Percentiles rank a stretch among this genome's conserved stretches.
These are phyloP conservation scores for Drosophila neotestacea DNA, from an alignment of 2,888 invertebrate species.

Conservation along the genomic window DNA sequence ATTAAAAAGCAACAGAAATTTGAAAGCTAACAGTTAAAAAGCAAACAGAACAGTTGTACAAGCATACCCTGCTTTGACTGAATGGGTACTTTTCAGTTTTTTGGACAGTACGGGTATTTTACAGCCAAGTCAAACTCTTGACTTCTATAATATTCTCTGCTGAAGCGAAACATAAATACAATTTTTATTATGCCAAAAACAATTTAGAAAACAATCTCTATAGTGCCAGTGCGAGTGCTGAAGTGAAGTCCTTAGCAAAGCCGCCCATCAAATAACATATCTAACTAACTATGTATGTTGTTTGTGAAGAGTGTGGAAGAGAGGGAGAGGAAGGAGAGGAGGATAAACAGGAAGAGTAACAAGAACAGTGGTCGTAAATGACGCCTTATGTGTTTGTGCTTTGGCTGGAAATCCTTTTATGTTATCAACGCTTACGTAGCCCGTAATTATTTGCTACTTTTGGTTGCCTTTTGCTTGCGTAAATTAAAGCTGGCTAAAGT, in stretches of 20 bases:
- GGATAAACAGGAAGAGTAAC: slow-evolving; percentile 17
- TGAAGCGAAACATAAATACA: slow-evolving; percentile 39
- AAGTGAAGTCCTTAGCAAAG: slow-evolving; percentile 43
- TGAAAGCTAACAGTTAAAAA: background rate
- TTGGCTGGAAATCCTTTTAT: slow-evolving; percentile 72
- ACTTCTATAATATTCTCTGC: background rate
- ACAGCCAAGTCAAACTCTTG: background rate
- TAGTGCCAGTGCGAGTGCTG: slow-evolving; percentile 30
- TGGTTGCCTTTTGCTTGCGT: slow-evolving; percentile 58
- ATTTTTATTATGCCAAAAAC: slow-evolving; percentile 61
- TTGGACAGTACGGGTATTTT: background rate
- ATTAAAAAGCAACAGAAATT: background rate
- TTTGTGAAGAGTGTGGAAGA: background rate
- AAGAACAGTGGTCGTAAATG: slow-evolving; percentile 44
- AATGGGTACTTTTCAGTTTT: too few species aligned
- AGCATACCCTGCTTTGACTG: background rate
- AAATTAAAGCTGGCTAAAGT: slow-evolving; percentile 70
- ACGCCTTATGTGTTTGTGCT: slow-evolving; percentile 56
- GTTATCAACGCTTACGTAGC: slow-evolving; percentile 72
- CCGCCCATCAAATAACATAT: slow-evolving; percentile 42
- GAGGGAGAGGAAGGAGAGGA: background rate
- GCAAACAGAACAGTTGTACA: background rate
- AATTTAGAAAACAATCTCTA: slow-evolving; percentile 65
- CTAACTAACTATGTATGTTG: slow-evolving; percentile 22
- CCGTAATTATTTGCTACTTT: slow-evolving; percentile 80